Conservation (phyloP, 1,140 invertebrate species). For the Zaprionus capensis region DNA sequence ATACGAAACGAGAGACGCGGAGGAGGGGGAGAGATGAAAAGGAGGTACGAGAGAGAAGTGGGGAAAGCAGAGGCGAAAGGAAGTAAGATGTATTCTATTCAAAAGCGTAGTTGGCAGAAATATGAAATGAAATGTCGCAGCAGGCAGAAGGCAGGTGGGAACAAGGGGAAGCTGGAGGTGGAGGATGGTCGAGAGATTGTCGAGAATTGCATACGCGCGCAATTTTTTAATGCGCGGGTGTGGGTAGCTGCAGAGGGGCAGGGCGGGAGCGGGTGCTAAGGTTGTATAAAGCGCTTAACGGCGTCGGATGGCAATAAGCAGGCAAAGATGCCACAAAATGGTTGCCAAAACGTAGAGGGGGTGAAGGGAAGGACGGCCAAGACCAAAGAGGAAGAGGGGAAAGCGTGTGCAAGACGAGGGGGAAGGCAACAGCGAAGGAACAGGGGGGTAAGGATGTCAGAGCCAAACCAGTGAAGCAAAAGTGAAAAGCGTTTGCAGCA, state of each 20-base stretch:
- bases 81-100: conserved; percentile 71
- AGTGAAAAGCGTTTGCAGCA: conserved; percentile 70
- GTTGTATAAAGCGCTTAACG: conserved; percentile 71
- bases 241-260: not conserved
- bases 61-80: conserved; percentile 14
- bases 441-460: conserved; percentile 23
- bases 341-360: conserved; percentile 26
- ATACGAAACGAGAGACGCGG: conserved; percentile 7
- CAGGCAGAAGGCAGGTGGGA: not conserved
- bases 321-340: conserved; percentile 77
- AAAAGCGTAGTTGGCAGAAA: conserved; percentile 64
- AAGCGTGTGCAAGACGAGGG: not conserved
- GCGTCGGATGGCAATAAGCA: conserved; percentile 47
- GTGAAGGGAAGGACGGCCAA: not conserved
- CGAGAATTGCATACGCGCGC: conserved; percentile 75
- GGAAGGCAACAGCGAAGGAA: conserved; percentile 10
- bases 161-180: not conserved
- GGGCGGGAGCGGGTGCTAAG: not conserved
- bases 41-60: not conserved
- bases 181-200: conserved; percentile 61
- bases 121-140: conserved; percentile 74
- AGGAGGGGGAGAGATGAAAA: not conserved
- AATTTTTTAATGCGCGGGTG: conserved; percentile 42
- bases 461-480: conserved; percentile 64
- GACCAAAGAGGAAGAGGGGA: not conserved